Percentiles rank a stretch among this genome's conserved stretches.
These are phyloP conservation scores for Dreissena polymorpha DNA, from an alignment of 1,140 invertebrate species.

Conservation along the genomic window DNA sequence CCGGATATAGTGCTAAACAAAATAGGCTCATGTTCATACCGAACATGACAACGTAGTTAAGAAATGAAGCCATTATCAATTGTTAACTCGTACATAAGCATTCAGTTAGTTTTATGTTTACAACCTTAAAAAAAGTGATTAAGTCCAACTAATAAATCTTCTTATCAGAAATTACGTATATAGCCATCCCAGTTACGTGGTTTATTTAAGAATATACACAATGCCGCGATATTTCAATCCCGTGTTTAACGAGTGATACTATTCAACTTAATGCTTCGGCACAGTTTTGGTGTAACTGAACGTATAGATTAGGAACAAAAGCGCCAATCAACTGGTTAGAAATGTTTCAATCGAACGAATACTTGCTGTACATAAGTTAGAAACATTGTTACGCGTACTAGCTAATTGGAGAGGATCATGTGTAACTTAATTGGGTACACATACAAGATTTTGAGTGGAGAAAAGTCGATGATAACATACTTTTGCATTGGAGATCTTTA, in stretches of 20 bases:
- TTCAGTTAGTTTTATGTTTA: slow-evolving; percentile 9
- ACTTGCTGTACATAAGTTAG: not conserved
- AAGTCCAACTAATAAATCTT: slow-evolving; percentile 4
- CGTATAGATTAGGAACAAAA: slow-evolving; percentile 6
- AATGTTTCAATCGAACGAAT: not conserved
- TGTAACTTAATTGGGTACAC: not conserved
- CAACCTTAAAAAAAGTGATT: slow-evolving; percentile 38
- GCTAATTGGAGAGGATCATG: not conserved
- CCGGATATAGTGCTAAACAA: too few relatives aligned
- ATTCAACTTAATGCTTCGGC: not conserved
- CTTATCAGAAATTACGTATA: not conserved
- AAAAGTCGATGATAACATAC: not conserved
- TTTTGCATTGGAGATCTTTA: not conserved
- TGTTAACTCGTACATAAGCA: not conserved
- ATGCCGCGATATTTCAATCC: too few relatives aligned
- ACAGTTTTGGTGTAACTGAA: not conserved
- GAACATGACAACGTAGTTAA: slow-evolving; percentile 32
- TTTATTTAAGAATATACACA: too few relatives aligned
- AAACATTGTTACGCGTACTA: not conserved
- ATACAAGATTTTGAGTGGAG: not conserved
- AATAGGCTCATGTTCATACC: too few relatives aligned
- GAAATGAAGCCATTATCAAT: slow-evolving; percentile 16
- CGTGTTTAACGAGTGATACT: not conserved
- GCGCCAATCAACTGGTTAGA: not conserved
- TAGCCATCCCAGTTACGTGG: too few relatives aligned